Base-by-base conservation (phyloP, 2,888 invertebrate genomes). In the Hedya salicella region DNA sequence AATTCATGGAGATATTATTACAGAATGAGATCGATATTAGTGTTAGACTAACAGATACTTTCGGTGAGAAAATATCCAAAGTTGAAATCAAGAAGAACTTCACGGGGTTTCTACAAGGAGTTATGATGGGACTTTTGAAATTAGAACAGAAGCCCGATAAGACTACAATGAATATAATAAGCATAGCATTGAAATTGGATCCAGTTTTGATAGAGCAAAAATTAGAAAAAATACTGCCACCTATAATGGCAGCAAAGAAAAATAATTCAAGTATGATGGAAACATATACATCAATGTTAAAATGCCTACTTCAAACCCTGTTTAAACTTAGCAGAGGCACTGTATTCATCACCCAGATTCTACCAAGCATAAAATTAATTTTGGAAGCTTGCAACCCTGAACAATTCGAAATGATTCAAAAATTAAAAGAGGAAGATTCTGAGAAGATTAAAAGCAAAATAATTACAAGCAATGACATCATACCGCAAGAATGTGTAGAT, bases 301-400 rank as follows among this genome's bases (percentile, higher is more conserved):
- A 88, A 69, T 87, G 78, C 54, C 75, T 92, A 19, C 42, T 92
- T n/a, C 87, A 91, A 77, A 88, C 82, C 21, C 69, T 89, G 16
- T 93, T 90, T 66, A 92, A 92, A 81, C 69, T 92, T 1, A 91
- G 92, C 62, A 78, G 86, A 70, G 92, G 92, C 0, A 82, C 79
- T 4, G 69, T 76, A 17, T 93, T 92, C 72, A 50, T 92, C 0
- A 83, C 76, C 36, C 82, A 88, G 77, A 84, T 92, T 59, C 77
- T 93, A 75, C 88, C 91, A 71, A 74, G 77, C 19, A 68, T 92
- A 5, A 91, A 89, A 76, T 59, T 72, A 0, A 71, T 76, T 71
- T 79, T 92, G 56, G 89, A 91, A 75, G 73, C 78, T 66, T 63
- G 76, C 69, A 87, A 92, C 73, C 81, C 83, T 57, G 89, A 87